phyloP scores from a whole-genome alignment of 2,888 invertebrate genomes.

The Lutraria lutraria region DNA sequence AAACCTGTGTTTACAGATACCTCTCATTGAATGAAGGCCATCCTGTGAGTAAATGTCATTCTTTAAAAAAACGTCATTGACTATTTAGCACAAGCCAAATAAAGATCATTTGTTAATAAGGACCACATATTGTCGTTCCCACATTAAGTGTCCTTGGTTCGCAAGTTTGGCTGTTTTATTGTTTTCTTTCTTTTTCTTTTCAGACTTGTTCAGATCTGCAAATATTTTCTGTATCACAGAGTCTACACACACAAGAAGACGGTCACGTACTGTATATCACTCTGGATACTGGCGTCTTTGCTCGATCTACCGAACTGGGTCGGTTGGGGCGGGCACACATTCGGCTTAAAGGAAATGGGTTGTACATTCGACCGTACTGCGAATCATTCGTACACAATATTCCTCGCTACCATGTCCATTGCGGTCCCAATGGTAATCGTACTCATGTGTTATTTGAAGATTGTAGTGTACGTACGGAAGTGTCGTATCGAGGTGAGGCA shows the following conservation, averaged over 20 bases:
- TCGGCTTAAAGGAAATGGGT: constrained; percentile 77
- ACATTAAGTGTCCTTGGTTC: no score
- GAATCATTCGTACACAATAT: constrained; percentile 77
- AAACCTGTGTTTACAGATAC: no score
- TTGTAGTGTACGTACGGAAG: constrained; percentile 68
- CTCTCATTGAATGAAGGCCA: no score
- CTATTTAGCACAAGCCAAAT: no score
- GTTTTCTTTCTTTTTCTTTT: constrained; percentile 27
- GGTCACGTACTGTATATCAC: constrained; percentile 61
- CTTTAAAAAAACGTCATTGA: no score
- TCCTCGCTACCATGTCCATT: constrained; percentile 73
- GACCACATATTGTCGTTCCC: no score
- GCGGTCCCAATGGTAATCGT: constrained; percentile 74
- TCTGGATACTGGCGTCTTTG: constrained; percentile 71
- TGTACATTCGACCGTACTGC: constrained; percentile 77
- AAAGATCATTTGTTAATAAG: no score
- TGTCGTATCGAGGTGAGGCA: constrained; percentile 52
- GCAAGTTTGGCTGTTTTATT: no score
- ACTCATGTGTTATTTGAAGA: constrained; percentile 68
- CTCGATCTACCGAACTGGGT: constrained; percentile 77
- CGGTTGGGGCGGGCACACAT: constrained; percentile 79
- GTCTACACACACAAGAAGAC: constrained; percentile 73
- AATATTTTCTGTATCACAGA: constrained; percentile 66
- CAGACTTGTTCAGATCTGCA: constrained; percentile 74
- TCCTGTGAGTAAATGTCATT: no score